phyloP scores from a whole-genome alignment of 64 coral and sea anemone species.

The Astreopora myriophthalma region DNA sequence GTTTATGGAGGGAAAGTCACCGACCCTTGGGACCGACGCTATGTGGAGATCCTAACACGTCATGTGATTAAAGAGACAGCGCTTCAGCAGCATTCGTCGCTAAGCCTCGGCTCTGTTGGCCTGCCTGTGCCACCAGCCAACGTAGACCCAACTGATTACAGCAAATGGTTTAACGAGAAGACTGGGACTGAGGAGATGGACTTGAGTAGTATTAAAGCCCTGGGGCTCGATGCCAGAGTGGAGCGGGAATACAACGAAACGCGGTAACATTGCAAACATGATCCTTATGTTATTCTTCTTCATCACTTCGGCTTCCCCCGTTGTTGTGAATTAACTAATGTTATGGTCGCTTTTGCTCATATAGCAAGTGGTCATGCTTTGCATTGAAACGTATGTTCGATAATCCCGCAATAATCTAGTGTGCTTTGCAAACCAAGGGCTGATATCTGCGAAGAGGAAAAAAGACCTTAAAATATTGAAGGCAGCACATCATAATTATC shows the following conservation, averaged over 20 bases:
- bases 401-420: too few relatives aligned
- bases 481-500: too few relatives aligned
- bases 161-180: conserved; percentile 90
- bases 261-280: too few relatives aligned
- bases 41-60: conserved; percentile 47
- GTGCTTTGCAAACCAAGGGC: too few relatives aligned
- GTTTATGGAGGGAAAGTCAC: conserved; percentile 87
- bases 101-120: conserved; percentile 53
- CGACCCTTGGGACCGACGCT: conserved; percentile 77
- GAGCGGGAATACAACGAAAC: conserved; percentile 81
- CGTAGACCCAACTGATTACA: conserved; percentile 87
- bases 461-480: too few relatives aligned
- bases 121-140: conserved; percentile 92
- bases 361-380: too few relatives aligned
- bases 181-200: conserved; percentile 42
- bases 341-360: too few relatives aligned
- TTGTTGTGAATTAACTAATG: too few relatives aligned
- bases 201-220: conserved; percentile 31
- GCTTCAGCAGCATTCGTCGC: conserved; percentile 62
- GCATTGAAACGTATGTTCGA: too few relatives aligned
- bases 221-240: conserved; percentile 73
- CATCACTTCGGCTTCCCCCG: too few relatives aligned
- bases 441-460: too few relatives aligned
- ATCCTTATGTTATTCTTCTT: too few relatives aligned
- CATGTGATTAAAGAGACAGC: conserved; percentile 69